Conservation (phyloP, 2,113 vertebrate species). For the Cardinalis cardinalis region DNA sequence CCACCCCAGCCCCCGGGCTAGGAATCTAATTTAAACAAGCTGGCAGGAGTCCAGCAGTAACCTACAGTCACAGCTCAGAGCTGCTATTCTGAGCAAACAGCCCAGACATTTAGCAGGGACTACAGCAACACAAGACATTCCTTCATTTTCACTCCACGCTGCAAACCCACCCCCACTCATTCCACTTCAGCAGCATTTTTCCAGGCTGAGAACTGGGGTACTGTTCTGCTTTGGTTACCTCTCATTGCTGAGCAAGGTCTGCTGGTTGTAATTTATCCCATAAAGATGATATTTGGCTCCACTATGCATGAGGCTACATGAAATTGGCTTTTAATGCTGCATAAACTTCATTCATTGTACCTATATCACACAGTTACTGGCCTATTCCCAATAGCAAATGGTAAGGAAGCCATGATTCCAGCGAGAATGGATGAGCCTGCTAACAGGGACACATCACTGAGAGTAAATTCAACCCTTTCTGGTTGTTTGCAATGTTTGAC, state of each 20-base stretch:
- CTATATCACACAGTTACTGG: neutral
- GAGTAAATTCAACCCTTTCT: slow-evolving; percentile 3
- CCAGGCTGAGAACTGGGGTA: neutral
- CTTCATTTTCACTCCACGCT: neutral
- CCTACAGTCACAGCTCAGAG: slow-evolving; percentile 25
- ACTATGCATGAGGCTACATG: neutral
- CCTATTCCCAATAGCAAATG: neutral
- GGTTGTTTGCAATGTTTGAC: slow-evolving; percentile 8
- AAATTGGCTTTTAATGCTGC: neutral
- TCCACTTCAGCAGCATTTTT: neutral
- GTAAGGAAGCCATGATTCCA: neutral
- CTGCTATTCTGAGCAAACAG: neutral
- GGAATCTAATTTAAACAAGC: slow-evolving; percentile 72
- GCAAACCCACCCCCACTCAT: neutral
- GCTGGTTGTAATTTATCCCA: neutral
- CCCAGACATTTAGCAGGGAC: neutral
- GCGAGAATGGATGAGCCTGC: neutral
- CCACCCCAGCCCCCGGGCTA: neutral
- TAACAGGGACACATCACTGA: neutral
- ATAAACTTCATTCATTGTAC: neutral
- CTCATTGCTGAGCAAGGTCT: neutral
- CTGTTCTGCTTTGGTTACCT: neutral
- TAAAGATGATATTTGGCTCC: neutral
- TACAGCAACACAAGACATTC: slow-evolving; percentile 21
- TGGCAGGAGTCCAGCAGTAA: slow-evolving; percentile 66